Evolutionary conservation across 2,888 invertebrate species (phyloP), one percentile per base, ranked within the genome.

Genomic region (Rotaria macrura): DNA sequence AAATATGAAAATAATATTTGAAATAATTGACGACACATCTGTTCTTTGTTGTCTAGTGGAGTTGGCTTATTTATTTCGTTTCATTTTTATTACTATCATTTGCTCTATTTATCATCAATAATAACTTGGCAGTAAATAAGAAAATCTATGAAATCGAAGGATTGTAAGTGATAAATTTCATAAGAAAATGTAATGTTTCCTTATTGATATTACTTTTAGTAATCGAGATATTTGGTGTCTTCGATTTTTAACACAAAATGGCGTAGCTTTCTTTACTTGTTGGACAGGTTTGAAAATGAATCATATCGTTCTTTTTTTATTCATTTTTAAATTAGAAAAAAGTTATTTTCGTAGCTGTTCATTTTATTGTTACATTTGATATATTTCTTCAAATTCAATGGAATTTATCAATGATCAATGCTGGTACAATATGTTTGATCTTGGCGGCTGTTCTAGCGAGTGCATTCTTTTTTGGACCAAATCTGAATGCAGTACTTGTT

Each of bases 211-310:
- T 43, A 10, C 12, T 40, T 74, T 43, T 43, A 79, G 79, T 43
- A n/a, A 79, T 79, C 79, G 79, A n/a, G 79, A 79, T 79, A n/a
- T 79, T 43, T 79, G 79, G 79, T 43, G 25, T 40, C 79, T 79
- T 43, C 79, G 79, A 23, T 79, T 79, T n/a, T 79, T 79, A 25
- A n/a, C 79, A 10, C 79, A 79, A 79, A 79, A 79, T 79, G 79
- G 79, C n/a, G 79, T 79, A 10, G 79, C 79, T 6, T 79, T 79
- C 12, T 79, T 79, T 43, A n/a, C 79, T 10, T 43, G 43, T 79
- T 79, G 79, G 79, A n/a, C 79, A 43, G 79, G 79, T 79, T n/a
- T 43, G 79, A 7, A 43, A 40, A 20, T 17, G 23, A 47, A 7
- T 43, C 10, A 43, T 7, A 47, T 47, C 14, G 10, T 47, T 14